Evolutionary conservation across 2,113 vertebrate species (phyloP), one percentile per base, ranked within the genome.

Genomic region (Ochotona princeps): DNA sequence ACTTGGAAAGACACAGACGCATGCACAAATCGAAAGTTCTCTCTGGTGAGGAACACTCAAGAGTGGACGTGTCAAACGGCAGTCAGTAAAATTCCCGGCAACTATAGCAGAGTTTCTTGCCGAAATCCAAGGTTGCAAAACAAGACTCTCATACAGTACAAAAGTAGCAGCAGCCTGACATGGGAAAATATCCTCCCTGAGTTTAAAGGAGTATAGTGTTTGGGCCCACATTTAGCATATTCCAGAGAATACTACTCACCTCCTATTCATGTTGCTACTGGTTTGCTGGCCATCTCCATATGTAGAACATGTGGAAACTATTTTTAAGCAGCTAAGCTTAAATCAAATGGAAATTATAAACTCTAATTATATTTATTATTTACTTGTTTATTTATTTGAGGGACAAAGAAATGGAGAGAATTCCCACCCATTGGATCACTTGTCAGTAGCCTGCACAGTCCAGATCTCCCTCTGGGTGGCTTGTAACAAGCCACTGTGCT

Each of bases 81-180:
- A 95, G 38, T 92, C 96, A 97, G 94, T 97, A 97, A 92, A 90
- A 54, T 44, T 35, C 69, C 35, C 30, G 8, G 78, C 91, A n/a
- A 95, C 25, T 72, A 57, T 76, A 96, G 35, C 87, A 86, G 94
- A 90, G 60, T 79, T 94, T 54, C 49, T 67, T 96, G 54, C 73
- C 95, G 65, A 96, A 96, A 97, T 26, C 61, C 91, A 88, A 91
- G 47, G 92, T 96, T 49, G 17, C 92, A 94, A 94, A 93, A 76
- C 6, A 8, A 95, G 82, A 93, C 49, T 60, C 30, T 81, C 60
- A 28, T 7, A 28, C 2, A 8, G n/a, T 73, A 30, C 69, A 5
- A 60, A 92, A 91, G 47, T 5, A 83, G 15, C 26, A 73, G 6
- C 18, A 49, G 32, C 20, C 57, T 32, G 57, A 54, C 0, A 0